Conservation (phyloP, 2,888 invertebrate genomes). For the Timema podura region DNA sequence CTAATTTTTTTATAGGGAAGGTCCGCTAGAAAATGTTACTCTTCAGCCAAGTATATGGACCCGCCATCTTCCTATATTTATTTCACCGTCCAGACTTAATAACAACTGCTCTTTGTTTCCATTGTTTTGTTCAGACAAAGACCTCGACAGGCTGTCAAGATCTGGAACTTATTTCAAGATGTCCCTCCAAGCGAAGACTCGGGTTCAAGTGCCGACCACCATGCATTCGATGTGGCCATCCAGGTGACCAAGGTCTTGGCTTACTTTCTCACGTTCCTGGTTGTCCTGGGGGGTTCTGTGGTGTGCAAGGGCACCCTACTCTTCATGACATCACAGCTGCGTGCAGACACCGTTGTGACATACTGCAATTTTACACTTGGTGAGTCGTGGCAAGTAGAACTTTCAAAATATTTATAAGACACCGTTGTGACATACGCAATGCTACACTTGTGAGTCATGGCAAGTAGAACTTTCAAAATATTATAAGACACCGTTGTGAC, state of each 20-base stretch:
- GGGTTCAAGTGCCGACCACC: constrained; percentile 83
- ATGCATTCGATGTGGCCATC: constrained; percentile 79
- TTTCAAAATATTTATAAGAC: no score
- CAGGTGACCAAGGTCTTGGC: constrained; percentile 80
- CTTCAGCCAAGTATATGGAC: no score
- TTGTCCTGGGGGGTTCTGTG: constrained; percentile 81
- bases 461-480: no score
- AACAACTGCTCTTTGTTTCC: no score
- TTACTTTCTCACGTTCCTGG: constrained; percentile 77
- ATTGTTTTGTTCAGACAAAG: constrained; percentile 21
- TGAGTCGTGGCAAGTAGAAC: constrained; percentile 42
- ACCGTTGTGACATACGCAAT: no score
- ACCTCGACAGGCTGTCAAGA: constrained; percentile 70
- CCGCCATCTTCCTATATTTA: no score
- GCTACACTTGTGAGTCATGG: no score
- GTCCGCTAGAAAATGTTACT: no score
- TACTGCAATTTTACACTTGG: constrained; percentile 85
- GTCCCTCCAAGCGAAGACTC: constrained; percentile 85
- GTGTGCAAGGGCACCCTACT: constrained; percentile 83
- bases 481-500: no score
- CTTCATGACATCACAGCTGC: constrained; percentile 88
- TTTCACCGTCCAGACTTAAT: no score
- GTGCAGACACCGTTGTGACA: constrained; percentile 64
- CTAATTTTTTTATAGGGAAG: no score
- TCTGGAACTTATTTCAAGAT: constrained; percentile 96